phyloP scores from a whole-genome alignment of 2,888 invertebrate genomes.

The Hirtodrosophila duncani region DNA sequence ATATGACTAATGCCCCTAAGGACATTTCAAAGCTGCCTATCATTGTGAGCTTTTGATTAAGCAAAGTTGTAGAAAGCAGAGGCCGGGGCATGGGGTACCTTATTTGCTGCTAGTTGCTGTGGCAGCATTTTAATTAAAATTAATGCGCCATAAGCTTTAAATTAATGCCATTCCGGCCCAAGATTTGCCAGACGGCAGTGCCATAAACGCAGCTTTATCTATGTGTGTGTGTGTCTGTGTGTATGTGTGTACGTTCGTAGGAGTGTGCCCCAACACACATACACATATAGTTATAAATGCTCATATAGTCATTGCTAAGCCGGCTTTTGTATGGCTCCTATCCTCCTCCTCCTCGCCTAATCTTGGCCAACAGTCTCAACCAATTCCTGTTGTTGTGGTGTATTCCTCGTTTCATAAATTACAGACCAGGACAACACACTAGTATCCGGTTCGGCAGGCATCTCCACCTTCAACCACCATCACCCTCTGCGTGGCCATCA shows the following conservation, averaged over 20 bases:
- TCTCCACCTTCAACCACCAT: too few species aligned
- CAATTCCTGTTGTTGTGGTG: too few species aligned
- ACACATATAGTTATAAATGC: not conserved
- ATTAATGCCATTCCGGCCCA: constrained; percentile 25
- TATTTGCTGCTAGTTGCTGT: constrained; percentile 20
- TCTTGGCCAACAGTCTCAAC: too few species aligned
- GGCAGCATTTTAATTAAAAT: constrained; percentile 52
- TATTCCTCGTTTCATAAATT: too few species aligned
- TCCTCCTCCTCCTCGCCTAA: not conserved
- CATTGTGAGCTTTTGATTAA: constrained; percentile 10
- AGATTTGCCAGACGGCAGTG: constrained; percentile 4
- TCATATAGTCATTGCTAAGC: constrained; percentile 13
- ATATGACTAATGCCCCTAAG: too few species aligned
- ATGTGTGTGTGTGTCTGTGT: constrained; percentile 14
- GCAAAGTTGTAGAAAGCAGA: not conserved
- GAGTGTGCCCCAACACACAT: not conserved
- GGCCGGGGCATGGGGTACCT: not conserved
- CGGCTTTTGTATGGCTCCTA: constrained; percentile 2
- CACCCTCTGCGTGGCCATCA: not conserved
- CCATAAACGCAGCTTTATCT: constrained; percentile 25
- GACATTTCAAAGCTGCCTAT: too few species aligned
- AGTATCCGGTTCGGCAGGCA: too few species aligned
- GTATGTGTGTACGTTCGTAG: not conserved
- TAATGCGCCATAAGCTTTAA: constrained; percentile 49
- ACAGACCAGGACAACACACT: too few species aligned